phyloP scores from a whole-genome alignment of 2,888 invertebrate species.

The Orthonychiurus folsomi region DNA sequence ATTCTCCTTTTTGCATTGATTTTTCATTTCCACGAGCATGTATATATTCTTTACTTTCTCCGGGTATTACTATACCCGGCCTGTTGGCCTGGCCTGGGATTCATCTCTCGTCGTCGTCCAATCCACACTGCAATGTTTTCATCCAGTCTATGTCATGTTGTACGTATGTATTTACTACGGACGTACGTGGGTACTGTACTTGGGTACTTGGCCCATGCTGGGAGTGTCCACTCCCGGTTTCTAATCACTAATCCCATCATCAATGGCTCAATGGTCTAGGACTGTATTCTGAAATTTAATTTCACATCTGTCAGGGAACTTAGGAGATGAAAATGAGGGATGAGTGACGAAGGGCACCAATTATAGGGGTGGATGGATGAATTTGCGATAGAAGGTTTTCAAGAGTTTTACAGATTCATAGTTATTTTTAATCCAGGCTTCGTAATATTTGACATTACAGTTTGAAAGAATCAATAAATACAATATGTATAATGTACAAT shows the following conservation, averaged over 20 bases:
- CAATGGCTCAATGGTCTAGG: background rate
- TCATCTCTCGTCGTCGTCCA: background rate
- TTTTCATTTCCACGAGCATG: background rate
- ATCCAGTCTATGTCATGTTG: background rate
- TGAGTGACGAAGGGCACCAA: too few species aligned
- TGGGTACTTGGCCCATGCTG: background rate
- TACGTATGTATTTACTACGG: background rate
- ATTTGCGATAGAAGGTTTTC: too few species aligned
- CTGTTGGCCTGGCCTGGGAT: background rate
- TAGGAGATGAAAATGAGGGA: too few species aligned
- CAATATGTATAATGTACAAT: too few species aligned
- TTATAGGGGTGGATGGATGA: too few species aligned
- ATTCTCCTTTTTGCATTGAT: slow-evolving; percentile 1
- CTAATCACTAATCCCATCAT: background rate
- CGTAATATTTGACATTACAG: too few species aligned
- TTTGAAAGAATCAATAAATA: too few species aligned
- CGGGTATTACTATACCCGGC: background rate
- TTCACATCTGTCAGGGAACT: background rate
- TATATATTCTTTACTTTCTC: background rate
- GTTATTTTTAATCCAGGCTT: too few species aligned
- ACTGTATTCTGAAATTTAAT: background rate
- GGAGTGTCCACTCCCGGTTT: background rate
- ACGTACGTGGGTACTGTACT: too few species aligned
- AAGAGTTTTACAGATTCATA: too few species aligned
- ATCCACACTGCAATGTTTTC: background rate